Conservation (phyloP, 1,140 invertebrate genomes). For the Calycopis cecrops region DNA sequence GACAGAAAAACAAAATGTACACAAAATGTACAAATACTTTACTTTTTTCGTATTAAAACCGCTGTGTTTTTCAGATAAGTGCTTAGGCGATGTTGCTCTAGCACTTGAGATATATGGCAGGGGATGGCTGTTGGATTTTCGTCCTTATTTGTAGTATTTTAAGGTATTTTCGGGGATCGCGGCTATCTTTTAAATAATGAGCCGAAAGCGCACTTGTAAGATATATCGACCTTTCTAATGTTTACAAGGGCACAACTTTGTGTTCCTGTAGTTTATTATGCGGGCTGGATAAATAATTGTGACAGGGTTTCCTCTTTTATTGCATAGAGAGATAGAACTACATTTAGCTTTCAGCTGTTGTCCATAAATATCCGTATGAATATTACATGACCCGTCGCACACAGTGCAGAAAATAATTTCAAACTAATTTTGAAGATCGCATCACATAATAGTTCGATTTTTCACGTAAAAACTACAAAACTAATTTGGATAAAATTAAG, state of each 20-base stretch:
- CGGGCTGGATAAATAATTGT: too few relatives aligned
- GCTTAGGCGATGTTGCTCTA: slow-evolving; percentile 30
- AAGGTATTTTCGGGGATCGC: background rate
- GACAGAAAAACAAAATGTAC: slow-evolving; percentile 19
- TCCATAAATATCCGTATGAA: too few relatives aligned
- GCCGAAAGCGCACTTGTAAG: background rate
- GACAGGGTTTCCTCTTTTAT: too few relatives aligned
- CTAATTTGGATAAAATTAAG: too few relatives aligned
- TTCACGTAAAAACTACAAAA: too few relatives aligned
- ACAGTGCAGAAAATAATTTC: too few relatives aligned
- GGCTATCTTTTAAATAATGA: slow-evolving; percentile 1
- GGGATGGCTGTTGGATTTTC: background rate
- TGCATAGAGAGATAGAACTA: too few relatives aligned
- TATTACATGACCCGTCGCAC: too few relatives aligned
- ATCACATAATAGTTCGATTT: too few relatives aligned
- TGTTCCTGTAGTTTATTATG: too few relatives aligned
- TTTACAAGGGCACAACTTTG: slow-evolving; percentile 3
- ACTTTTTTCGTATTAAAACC: slow-evolving; percentile 33
- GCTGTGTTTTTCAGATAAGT: slow-evolving; percentile 33
- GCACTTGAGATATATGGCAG: slow-evolving; percentile 13
- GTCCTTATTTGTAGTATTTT: background rate
- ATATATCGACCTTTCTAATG: slow-evolving; percentile 6
- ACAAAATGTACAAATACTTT: slow-evolving; percentile 22
- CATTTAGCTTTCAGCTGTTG: too few relatives aligned
- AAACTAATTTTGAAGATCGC: too few relatives aligned